Evolutionary conservation across 2,113 vertebrate genomes (phyloP), one percentile per base, ranked within the genome.

Genomic region (Tachysurus fulvidraco): DNA sequence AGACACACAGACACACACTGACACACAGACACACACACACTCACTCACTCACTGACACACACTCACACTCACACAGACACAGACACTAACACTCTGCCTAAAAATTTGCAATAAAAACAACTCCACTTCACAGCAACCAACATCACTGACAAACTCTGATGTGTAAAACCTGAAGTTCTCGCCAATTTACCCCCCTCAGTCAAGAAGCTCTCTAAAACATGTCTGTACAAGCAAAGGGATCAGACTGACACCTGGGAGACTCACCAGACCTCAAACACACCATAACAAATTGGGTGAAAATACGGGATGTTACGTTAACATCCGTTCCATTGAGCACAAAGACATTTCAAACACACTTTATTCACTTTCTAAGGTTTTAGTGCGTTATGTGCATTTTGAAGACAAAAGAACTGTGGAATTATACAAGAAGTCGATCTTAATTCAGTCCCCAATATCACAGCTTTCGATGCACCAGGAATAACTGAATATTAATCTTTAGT

Each of bases 131-230:
- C 46, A 1, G 6, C 16, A 59, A 73, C 67, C 23, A 52, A 36
- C 74, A 83, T 13, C 46, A 71, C 16, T 23, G 80, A 64, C 59
- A n/a, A 74, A 73, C 52, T 28, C 14, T 5, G 11, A 73, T 28
- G 41, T 85, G 55, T 50, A 62, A 50, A 84, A 81, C 28, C 36
- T 60, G 21, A 85, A n/a, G 64, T 85, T 52, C 73, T 85, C 19
- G 25, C 46, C 46, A 52, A 77, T 54, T 77, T 16, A 25, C 78
- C 21, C 77, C 21, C 46, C 5, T 50, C 59, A 4, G 28, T 30
- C 79, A 54, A 25, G 67, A 28, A 67, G 65, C 69, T 69, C 23
- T 76, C 69, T 50, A 50, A 44, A 69, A 57, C 77, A 28, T 85
- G 59, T 17, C 57, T 60, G 57, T 87, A 52, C 84, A 80, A 5